These are phyloP conservation scores for Amblyjoppa proteus DNA, from an alignment of 2,888 invertebrate genomes.

Conservation along the genomic window DNA sequence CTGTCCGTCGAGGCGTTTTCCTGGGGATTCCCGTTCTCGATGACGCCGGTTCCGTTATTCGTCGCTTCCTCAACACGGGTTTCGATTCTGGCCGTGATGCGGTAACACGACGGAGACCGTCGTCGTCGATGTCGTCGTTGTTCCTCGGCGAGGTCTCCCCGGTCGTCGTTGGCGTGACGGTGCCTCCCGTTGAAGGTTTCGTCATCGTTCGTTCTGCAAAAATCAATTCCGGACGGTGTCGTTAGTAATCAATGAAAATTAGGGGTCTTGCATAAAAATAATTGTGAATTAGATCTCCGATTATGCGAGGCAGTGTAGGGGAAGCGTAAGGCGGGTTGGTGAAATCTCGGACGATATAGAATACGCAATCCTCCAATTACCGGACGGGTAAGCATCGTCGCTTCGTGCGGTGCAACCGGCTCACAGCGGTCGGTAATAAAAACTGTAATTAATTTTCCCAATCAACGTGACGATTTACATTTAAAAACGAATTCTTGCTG, in stretches of 20 bases:
- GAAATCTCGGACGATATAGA: too few relatives aligned
- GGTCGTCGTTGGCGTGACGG: conserved; percentile 77
- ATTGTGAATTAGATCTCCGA: too few relatives aligned
- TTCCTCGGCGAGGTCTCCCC: conserved; percentile 58
- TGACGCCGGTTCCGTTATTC: conserved; percentile 73
- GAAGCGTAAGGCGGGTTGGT: too few relatives aligned
- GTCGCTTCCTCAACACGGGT: conserved; percentile 76
- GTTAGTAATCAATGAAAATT: neutral
- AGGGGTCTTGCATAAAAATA: too few relatives aligned
- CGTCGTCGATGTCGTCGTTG: conserved; percentile 55
- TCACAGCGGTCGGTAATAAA: too few relatives aligned
- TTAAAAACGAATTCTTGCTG: too few relatives aligned
- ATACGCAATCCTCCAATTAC: too few relatives aligned
- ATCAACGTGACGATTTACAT: too few relatives aligned
- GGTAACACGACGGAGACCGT: conserved; percentile 56
- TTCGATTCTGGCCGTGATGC: conserved; percentile 73
- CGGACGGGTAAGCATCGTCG: too few relatives aligned
- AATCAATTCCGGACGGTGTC: neutral
- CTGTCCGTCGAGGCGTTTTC: conserved; percentile 73
- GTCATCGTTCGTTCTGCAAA: conserved; percentile 76
- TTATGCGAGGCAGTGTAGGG: too few relatives aligned
- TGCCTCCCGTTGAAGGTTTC: conserved; percentile 79
- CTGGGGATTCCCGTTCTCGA: conserved; percentile 73
- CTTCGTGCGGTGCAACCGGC: too few relatives aligned
- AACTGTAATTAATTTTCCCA: too few relatives aligned